phyloP scores from a whole-genome alignment of 2,888 invertebrate species.

The Macrosoma leucophasiata region DNA sequence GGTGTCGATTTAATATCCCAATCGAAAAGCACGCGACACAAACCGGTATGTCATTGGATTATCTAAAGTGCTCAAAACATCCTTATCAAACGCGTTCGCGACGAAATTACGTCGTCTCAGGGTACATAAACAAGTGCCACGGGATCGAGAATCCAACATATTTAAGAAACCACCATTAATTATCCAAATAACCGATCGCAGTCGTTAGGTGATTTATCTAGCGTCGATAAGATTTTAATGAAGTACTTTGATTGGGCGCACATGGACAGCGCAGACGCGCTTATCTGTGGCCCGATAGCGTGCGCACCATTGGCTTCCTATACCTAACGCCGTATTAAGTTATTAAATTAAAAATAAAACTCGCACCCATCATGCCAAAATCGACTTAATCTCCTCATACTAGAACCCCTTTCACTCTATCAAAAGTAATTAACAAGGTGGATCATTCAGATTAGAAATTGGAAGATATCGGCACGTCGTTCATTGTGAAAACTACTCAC shows the following conservation, averaged over 20 bases:
- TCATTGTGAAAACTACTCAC: conserved; percentile 71
- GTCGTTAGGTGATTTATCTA: conserved; percentile 74
- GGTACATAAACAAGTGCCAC: too few relatives aligned
- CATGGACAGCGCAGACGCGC: conserved; percentile 56
- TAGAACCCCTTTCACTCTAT: conserved; percentile 35
- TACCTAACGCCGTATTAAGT: conserved; percentile 69
- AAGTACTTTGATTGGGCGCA: conserved; percentile 74
- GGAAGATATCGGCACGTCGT: conserved; percentile 72
- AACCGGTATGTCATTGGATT: too few relatives aligned
- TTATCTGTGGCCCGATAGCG: conserved; percentile 63
- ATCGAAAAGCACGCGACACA: too few relatives aligned
- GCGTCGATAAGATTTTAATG: conserved; percentile 75
- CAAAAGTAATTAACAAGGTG: conserved; percentile 63
- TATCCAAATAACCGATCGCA: conserved; percentile 74
- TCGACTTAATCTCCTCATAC: conserved; percentile 33
- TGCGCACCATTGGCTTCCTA: conserved; percentile 62
- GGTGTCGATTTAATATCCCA: too few relatives aligned
- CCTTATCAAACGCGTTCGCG: too few relatives aligned
- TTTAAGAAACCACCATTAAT: conserved; percentile 69
- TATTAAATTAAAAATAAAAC: conserved; percentile 71
- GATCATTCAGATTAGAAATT: conserved; percentile 73
- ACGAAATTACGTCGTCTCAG: too few relatives aligned
- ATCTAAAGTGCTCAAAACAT: too few relatives aligned
- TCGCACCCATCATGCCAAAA: conserved; percentile 25
- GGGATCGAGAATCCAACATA: conserved; percentile 59